Evolutionary conservation across 1,140 invertebrate genomes (phyloP).

Genomic region (Hycleus cichorii): DNA sequence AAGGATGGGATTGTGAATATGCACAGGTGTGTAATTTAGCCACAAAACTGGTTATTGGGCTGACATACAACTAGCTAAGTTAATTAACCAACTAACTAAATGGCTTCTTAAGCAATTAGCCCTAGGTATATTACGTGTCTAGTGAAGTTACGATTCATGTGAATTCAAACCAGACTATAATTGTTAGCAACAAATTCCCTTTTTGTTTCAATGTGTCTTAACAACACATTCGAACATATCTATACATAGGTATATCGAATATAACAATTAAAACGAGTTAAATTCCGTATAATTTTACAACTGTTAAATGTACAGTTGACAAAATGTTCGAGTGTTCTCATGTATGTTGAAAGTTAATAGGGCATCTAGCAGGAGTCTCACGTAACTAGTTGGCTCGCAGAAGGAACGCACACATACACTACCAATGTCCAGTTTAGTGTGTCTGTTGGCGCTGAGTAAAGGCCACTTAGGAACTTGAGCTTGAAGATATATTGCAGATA

Average conservation of each 20-base stretch:
- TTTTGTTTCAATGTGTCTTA: slow-evolving; percentile 9
- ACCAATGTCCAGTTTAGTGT: slow-evolving; percentile 7
- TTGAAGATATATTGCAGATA: slow-evolving; percentile 16
- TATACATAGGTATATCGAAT: too few species aligned
- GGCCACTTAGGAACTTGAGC: slow-evolving; percentile 14
- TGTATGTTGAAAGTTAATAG: slow-evolving; percentile 4
- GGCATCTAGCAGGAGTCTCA: slow-evolving; percentile 11
- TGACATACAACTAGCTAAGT: slow-evolving; percentile 31
- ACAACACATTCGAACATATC: slow-evolving; percentile 5
- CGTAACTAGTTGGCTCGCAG: slow-evolving; percentile 12
- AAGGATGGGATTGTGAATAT: slow-evolving; percentile 6
- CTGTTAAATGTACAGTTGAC: neutral
- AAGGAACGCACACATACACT: neutral
- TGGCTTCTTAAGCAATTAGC: slow-evolving; percentile 36
- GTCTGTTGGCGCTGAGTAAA: slow-evolving; percentile 11
- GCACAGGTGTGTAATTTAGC: slow-evolving; percentile 15
- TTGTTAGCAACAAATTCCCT: slow-evolving; percentile 19
- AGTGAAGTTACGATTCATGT: slow-evolving; percentile 32
- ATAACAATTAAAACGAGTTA: too few species aligned
- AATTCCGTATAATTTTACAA: too few species aligned
- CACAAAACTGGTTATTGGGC: slow-evolving; percentile 19
- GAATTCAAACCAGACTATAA: slow-evolving; percentile 31
- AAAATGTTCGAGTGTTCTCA: slow-evolving; percentile 2
- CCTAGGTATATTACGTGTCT: slow-evolving; percentile 30
- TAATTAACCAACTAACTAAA: slow-evolving; percentile 37